phyloP scores from a whole-genome alignment of 2,888 invertebrate genomes.

The Perizoma affinitatum region DNA sequence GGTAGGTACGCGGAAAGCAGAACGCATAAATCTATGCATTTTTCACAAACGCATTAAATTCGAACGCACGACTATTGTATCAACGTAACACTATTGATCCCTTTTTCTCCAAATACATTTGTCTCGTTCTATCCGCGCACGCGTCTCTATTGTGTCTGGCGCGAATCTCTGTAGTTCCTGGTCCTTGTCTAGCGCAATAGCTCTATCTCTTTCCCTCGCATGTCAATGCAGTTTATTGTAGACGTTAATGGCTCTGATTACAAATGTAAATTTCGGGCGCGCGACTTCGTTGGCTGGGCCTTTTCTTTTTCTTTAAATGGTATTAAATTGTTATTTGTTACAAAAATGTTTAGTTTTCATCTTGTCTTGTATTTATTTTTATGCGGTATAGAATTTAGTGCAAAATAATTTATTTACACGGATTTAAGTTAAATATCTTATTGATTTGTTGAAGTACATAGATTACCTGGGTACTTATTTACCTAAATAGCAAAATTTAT shows the following conservation, averaged over 20 bases:
- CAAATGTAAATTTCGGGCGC: slow-evolving; percentile 83
- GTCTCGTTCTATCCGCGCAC: slow-evolving; percentile 68
- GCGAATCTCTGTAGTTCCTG: slow-evolving; percentile 58
- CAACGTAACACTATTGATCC: slow-evolving; percentile 51
- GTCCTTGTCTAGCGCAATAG: slow-evolving; percentile 62
- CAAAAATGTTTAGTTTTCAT: no score
- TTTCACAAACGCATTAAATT: slow-evolving; percentile 81
- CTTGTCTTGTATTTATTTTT: no score
- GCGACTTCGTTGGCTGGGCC: slow-evolving; percentile 76
- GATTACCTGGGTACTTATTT: no score
- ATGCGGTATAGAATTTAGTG: no score
- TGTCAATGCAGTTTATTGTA: slow-evolving; percentile 83
- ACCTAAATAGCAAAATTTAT: no score
- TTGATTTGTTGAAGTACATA: no score
- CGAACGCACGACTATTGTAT: slow-evolving; percentile 70
- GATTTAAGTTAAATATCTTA: no score
- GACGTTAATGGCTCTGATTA: slow-evolving; percentile 82
- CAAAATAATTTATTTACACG: no score
- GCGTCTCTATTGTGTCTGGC: slow-evolving; percentile 80
- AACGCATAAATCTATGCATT: slow-evolving; percentile 60
- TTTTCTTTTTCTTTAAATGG: slow-evolving; percentile 77
- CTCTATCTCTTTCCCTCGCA: slow-evolving; percentile 63
- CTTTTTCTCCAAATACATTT: slow-evolving; percentile 53
- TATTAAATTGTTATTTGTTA: slow-evolving; percentile 62
- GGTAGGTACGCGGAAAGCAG: slow-evolving; percentile 29